Percentiles rank a stretch among this genome's conserved stretches.
These are phyloP conservation scores for Kradibia gibbosae DNA, from an alignment of 1,140 invertebrate species.

Conservation along the genomic window DNA sequence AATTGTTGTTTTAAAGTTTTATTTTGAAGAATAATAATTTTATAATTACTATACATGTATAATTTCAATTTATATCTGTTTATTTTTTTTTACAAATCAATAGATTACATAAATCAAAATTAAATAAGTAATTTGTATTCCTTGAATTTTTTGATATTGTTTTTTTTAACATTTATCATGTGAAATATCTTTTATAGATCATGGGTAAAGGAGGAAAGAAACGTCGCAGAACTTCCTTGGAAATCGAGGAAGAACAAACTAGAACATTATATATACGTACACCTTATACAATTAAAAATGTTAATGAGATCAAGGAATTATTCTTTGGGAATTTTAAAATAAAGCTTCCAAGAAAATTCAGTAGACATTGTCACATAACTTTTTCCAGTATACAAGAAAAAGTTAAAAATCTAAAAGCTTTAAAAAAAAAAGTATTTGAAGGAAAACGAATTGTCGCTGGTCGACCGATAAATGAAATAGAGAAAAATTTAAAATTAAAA, in stretches of 20 bases:
- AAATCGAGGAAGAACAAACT: conserved; percentile 49
- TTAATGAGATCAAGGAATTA: conserved; percentile 56
- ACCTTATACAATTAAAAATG: conserved; percentile 57
- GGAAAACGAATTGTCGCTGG: conserved; percentile 56
- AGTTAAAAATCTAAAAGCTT: conserved; percentile 54
- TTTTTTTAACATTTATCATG: too few relatives aligned
- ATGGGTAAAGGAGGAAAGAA: conserved; percentile 7
- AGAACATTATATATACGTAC: conserved; percentile 61
- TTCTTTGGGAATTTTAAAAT: conserved; percentile 59
- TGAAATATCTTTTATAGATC: conserved; percentile 20
- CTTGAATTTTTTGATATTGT: too few relatives aligned
- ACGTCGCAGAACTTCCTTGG: conserved; percentile 15
- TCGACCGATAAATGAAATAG: conserved; percentile 25
- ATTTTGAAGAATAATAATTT: too few relatives aligned
- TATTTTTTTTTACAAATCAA: too few relatives aligned
- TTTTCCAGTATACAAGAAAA: conserved; percentile 58
- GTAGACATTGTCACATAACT: conserved; percentile 60
- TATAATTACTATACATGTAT: too few relatives aligned
- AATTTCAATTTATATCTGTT: too few relatives aligned
- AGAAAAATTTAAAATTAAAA: conserved; percentile 42
- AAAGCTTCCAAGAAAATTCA: conserved; percentile 59
- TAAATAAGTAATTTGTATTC: too few relatives aligned
- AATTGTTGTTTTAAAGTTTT: too few relatives aligned
- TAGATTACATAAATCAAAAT: too few relatives aligned
- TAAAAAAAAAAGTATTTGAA: conserved; percentile 54